Percentiles rank a stretch among this genome's conserved stretches.
Conservation (phyloP, 1,140 invertebrate species). For the Maconellicoccus hirsutus region DNA sequence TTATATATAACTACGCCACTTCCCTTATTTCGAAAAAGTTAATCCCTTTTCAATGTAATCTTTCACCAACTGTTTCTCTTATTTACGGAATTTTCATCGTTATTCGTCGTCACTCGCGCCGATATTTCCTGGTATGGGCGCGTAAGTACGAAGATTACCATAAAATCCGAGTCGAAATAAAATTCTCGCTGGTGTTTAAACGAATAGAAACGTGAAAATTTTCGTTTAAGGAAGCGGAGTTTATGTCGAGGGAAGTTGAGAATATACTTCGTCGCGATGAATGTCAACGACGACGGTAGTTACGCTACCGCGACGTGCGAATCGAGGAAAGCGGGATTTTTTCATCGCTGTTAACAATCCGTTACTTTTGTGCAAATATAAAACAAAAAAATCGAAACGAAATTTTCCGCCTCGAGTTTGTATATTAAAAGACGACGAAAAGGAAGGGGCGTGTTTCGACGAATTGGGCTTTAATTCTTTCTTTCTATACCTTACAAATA, state of each 20-base stretch:
- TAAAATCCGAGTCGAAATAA: too few relatives aligned
- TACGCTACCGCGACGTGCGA: background rate
- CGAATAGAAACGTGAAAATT: too few relatives aligned
- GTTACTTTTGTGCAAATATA: background rate
- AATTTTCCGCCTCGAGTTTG: too few relatives aligned
- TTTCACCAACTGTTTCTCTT: background rate
- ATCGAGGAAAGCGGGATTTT: background rate
- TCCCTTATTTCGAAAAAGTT: background rate
- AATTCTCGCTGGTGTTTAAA: too few relatives aligned
- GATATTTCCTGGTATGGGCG: background rate
- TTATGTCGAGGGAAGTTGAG: too few relatives aligned
- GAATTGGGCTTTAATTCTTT: background rate
- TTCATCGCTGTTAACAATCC: background rate
- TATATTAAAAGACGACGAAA: background rate
- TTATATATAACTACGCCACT: background rate
- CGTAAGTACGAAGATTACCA: background rate
- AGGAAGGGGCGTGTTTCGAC: background rate
- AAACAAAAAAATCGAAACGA: too few relatives aligned
- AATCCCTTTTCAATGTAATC: background rate
- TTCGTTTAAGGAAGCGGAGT: too few relatives aligned
- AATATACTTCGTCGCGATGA: too few relatives aligned
- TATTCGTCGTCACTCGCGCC: too few relatives aligned
- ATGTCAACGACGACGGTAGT: too few relatives aligned
- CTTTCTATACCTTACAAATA: constrained; percentile 6
- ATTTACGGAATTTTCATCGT: too few relatives aligned